Base-by-base conservation (phyloP, 1,140 invertebrate species). In the Neotoxoptera formosana region DNA sequence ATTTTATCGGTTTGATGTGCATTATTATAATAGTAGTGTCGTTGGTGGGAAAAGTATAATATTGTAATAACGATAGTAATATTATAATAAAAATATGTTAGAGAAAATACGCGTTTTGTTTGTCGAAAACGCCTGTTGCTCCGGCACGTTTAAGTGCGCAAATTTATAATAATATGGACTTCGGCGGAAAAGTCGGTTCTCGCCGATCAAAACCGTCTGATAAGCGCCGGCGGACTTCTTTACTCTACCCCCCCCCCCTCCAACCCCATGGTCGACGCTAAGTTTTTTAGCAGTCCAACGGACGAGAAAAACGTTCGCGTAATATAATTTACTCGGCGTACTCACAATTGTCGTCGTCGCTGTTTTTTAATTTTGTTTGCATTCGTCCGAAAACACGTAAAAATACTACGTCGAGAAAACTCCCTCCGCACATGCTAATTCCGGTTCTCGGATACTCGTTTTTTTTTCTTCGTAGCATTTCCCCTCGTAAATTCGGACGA, bases 221-320 rank as follows among this genome's bases (percentile, higher is more conserved):
- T 84, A 84, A 84, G 36, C 34, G 81, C 36, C 30, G 30, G 47
- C 8, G 30, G 7, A 30, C 7, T 48, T 87, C 48, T 84, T 48
- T 51, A 11, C n/a, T 53, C 14, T 11, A 30, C 30, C 47, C 9
- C 25, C 1, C 48, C 23, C 14, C 41, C 20, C 25, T n/a, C 45
- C 84, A 1, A 0, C 17, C 48, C 8, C 23, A 20, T 41, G 4
- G 45, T 51, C 11, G 51, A 41, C 53, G 17, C 41, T 25, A 41
- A 90, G 53, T 60, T 41, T 60, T 89, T 51, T 60, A 20, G 8
- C 88, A 41, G 88, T 90, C 36, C 51, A 60, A 56, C 34, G 23
- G 53, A 90, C 88, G 36, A 60, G 53, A 90, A 90, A 90, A 90
- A 90, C 34, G 88, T 90, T 89, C 8, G 8, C 17, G 41, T 41